These are phyloP conservation scores for Antigone vipio DNA, from an alignment of 2,113 vertebrate species.

Conservation along the genomic window DNA sequence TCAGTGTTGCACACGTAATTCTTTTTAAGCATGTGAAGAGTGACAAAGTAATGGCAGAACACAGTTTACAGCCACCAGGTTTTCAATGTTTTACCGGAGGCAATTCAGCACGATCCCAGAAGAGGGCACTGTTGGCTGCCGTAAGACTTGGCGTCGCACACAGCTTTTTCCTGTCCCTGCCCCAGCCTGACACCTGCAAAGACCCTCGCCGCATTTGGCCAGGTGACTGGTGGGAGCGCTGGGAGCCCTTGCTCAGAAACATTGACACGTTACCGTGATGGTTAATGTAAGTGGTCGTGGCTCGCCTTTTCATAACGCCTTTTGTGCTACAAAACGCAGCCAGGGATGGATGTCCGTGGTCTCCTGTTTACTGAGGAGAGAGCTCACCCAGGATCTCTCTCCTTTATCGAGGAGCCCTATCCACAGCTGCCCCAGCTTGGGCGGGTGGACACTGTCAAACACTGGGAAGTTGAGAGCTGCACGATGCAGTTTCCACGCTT, in stretches of 20 bases:
- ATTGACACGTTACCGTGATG: accelerated
- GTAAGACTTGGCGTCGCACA: background rate
- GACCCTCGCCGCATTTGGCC: accelerated
- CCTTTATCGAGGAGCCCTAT: no score
- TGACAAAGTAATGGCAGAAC: background rate
- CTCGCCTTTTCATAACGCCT: background rate
- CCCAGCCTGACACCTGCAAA: accelerated
- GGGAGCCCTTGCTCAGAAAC: background rate
- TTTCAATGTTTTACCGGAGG: background rate
- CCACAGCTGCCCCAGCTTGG: background rate
- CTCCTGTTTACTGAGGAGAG: no score
- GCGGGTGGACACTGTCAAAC: background rate
- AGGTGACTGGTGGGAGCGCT: no score
- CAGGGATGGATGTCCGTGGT: accelerated
- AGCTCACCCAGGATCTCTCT: background rate
- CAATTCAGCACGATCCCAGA: background rate
- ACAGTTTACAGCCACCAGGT: background rate
- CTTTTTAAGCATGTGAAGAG: background rate
- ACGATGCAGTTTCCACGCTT: accelerated
- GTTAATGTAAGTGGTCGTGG: background rate
- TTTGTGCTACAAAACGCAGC: background rate
- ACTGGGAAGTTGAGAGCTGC: background rate
- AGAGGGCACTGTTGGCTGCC: conserved; percentile 40
- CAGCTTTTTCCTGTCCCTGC: accelerated
- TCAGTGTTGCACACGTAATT: background rate